Evolutionary conservation across 2,113 vertebrate species (phyloP).

Genomic region (Ciconia boyciana): DNA sequence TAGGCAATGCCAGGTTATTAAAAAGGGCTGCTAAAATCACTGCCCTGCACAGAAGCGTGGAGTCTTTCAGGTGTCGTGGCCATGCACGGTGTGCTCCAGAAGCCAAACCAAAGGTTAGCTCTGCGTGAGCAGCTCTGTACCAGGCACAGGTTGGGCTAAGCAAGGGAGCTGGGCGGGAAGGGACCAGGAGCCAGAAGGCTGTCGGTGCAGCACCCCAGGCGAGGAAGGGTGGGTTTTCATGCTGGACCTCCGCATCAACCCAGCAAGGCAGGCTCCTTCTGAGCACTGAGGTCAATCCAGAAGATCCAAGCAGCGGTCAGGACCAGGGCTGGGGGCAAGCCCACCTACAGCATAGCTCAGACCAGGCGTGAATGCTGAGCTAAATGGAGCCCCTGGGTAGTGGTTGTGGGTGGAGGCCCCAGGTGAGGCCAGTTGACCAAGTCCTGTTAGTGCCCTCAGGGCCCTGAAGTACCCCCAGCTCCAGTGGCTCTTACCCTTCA

Average conservation of each 20-base stretch:
- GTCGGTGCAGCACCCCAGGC: not conserved
- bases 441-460: not conserved
- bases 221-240: not conserved
- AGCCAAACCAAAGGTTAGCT: not conserved
- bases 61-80: not conserved
- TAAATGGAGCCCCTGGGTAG: not conserved
- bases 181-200: not conserved
- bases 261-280: not conserved
- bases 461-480: not conserved
- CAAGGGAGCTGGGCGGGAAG: not conserved
- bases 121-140: rapidly evolving
- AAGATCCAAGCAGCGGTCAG: not conserved
- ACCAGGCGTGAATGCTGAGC: not conserved
- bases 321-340: not conserved
- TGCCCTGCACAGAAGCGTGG: not conserved
- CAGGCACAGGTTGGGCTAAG: not conserved
- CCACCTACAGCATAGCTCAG: not conserved
- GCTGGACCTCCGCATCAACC: not conserved
- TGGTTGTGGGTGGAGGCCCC: not conserved
- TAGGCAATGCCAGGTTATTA: not conserved
- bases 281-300: rapidly evolving
- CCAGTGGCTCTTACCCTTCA: not conserved
- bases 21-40: not conserved
- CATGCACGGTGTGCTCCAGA: rapidly evolving
- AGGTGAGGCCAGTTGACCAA: rapidly evolving